phyloP scores from a whole-genome alignment of 2,797 vertebrate genomes.

The Buceros bicornis region DNA sequence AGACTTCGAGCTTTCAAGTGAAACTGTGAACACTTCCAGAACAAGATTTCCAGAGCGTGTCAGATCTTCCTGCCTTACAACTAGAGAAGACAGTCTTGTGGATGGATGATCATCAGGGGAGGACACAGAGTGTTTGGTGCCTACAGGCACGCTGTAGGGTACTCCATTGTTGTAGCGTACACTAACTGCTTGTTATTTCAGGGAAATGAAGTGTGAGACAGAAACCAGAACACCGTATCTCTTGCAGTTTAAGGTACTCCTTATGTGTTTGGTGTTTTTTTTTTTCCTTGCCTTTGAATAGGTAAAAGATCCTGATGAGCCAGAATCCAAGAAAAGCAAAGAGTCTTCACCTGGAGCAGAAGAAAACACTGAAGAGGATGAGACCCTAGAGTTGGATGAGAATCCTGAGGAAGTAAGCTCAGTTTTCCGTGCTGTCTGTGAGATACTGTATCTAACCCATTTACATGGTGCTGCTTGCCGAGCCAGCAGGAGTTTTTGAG shows the following conservation, averaged over 20 bases:
- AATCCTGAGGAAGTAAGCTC: slow-evolving; percentile 80
- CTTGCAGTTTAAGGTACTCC: neutral
- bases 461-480: neutral
- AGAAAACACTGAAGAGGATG: slow-evolving; percentile 63
- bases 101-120: neutral
- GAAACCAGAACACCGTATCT: neutral
- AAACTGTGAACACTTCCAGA: neutral
- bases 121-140: neutral
- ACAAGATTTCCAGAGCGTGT: neutral
- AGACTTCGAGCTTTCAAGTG: neutral
- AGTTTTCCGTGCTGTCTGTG: neutral
- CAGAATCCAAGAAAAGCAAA: slow-evolving; percentile 89
- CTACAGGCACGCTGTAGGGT: neutral
- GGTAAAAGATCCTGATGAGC: slow-evolving; percentile 86
- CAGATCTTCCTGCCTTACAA: neutral
- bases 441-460: neutral
- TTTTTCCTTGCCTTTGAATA: slow-evolving; percentile 52
- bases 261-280: neutral
- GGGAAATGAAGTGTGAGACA: neutral
- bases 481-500: neutral
- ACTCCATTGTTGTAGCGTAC: neutral
- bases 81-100: neutral
- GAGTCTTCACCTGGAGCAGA: slow-evolving; percentile 63
- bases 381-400: slow-evolving; percentile 73
- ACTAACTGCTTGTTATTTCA: neutral